Percentiles rank a stretch among this genome's conserved stretches.
Conservation (phyloP, 2,888 invertebrate species). For the Tiphia femorata region DNA sequence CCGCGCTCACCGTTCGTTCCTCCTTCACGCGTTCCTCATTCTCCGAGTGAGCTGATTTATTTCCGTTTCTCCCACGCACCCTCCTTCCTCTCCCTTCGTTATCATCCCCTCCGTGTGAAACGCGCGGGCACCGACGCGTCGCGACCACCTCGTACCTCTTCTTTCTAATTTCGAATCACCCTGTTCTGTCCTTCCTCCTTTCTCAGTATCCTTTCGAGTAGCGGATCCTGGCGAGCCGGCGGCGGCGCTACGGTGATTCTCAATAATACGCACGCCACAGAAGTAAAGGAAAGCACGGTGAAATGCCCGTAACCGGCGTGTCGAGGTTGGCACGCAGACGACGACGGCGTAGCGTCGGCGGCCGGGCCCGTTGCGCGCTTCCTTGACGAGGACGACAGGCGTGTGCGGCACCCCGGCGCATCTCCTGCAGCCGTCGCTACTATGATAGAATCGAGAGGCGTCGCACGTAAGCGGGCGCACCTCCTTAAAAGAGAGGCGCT, state of each 20-base stretch:
- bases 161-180: too few relatives aligned
- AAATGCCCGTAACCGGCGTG: constrained; percentile 52
- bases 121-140: too few relatives aligned
- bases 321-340: constrained; percentile 40
- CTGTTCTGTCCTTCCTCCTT: too few relatives aligned
- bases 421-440: constrained; percentile 44
- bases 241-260: too few relatives aligned
- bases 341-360: constrained; percentile 35
- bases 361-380: constrained; percentile 40
- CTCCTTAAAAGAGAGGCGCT: constrained; percentile 44
- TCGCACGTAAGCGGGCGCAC: constrained; percentile 45
- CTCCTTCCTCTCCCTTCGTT: not conserved
- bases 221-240: too few relatives aligned
- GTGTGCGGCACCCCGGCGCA: constrained; percentile 40
- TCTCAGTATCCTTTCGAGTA: too few relatives aligned
- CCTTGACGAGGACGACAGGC: constrained; percentile 44
- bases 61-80: too few relatives aligned
- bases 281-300: too few relatives aligned
- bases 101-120: not conserved
- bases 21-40: not conserved
- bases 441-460: constrained; percentile 48
- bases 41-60: too few relatives aligned
- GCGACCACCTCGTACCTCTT: too few relatives aligned
- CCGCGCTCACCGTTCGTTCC: not conserved
- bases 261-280: too few relatives aligned